Conservation (phyloP, 2,797 vertebrate genomes). For the Diplodus puntazzo region DNA sequence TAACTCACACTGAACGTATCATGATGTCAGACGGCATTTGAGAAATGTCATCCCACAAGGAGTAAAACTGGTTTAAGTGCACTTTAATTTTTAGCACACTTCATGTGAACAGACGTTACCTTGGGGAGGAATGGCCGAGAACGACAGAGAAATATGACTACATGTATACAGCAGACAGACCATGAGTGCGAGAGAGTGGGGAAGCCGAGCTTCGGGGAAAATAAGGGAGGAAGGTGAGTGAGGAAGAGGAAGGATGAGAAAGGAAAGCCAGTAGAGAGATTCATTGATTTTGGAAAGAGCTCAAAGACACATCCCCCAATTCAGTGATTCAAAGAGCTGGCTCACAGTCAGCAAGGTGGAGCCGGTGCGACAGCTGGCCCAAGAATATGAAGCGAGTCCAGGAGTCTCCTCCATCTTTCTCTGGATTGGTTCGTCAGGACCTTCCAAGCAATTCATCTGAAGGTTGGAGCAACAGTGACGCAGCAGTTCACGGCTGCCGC, state of each 20-base stretch:
- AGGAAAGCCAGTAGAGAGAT: constrained; percentile 37
- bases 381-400: constrained; percentile 30
- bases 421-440: constrained; percentile 14
- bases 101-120: constrained; percentile 50
- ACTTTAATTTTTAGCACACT: constrained; percentile 65
- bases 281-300: constrained; percentile 62
- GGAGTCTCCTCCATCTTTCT: constrained; percentile 19
- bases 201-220: constrained; percentile 22
- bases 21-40: constrained; percentile 41
- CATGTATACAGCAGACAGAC: constrained; percentile 6
- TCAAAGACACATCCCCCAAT: constrained; percentile 49
- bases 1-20: constrained; percentile 19
- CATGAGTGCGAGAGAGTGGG: neutral
- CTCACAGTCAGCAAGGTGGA: constrained; percentile 45
- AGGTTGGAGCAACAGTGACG: constrained; percentile 37
- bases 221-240: constrained; percentile 22
- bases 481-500: constrained; percentile 48
- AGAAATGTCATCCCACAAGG: constrained; percentile 58
- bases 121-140: constrained; percentile 35
- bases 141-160: constrained; percentile 15
- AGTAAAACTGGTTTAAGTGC: constrained; percentile 60
- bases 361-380: constrained; percentile 48
- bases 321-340: constrained; percentile 54
- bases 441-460: constrained; percentile 18
- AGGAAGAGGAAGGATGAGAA: neutral